These are phyloP conservation scores for Gallirallus australis DNA, from an alignment of 2,797 vertebrate species.

Conservation along the genomic window DNA sequence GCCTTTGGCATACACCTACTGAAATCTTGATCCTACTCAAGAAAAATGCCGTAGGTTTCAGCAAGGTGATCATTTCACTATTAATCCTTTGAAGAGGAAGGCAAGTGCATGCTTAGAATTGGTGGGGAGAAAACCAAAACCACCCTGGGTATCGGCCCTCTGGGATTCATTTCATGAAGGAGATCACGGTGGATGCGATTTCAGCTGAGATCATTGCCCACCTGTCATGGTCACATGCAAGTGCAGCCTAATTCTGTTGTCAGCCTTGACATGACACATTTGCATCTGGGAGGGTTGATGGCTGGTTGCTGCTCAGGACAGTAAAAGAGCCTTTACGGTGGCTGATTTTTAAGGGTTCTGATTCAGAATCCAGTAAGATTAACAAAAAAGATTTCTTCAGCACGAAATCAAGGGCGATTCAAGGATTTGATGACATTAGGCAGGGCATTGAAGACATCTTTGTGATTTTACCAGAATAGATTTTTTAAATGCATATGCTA, in stretches of 20 bases:
- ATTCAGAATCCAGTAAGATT: neutral
- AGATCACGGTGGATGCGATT: neutral
- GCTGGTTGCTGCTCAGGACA: neutral
- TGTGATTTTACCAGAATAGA: neutral
- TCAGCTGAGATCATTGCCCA: neutral
- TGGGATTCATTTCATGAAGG: neutral
- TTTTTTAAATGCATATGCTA: neutral
- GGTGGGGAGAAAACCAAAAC: fast-evolving
- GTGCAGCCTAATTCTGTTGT: neutral
- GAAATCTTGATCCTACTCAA: neutral
- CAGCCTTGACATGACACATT: neutral
- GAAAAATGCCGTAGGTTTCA: neutral
- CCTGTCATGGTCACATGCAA: fast-evolving
- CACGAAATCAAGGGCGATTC: fast-evolving
- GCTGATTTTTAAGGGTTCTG: neutral
- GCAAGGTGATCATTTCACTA: neutral
- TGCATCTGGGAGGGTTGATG: neutral
- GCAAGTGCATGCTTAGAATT: neutral
- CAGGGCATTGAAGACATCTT: neutral
- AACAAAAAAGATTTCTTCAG: neutral
- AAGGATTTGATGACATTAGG: neutral
- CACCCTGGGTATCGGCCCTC: fast-evolving
- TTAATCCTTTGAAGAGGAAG: neutral
- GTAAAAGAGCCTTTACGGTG: neutral
- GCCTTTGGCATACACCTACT: neutral